A percentile compares a stretch with the other conserved stretches of the same genome.
These are phyloP conservation scores for Lycaon pictus DNA, from an alignment of 2,113 vertebrate genomes.

Conservation along the genomic window DNA sequence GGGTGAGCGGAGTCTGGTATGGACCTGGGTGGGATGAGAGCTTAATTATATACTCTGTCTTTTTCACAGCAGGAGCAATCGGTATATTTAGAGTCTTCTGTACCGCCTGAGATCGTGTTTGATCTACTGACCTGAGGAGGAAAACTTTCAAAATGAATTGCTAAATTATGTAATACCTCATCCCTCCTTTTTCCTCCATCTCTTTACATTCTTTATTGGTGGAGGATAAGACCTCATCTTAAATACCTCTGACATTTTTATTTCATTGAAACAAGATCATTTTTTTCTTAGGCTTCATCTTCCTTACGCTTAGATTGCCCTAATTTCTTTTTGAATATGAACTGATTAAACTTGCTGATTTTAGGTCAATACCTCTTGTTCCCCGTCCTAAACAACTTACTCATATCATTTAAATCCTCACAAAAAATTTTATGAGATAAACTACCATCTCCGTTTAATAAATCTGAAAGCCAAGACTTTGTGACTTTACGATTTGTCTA, in stretches of 20 bases:
- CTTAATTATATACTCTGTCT: slow-evolving; percentile 48
- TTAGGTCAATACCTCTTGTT: not conserved
- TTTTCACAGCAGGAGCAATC: slow-evolving; percentile 14
- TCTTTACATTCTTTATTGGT: not conserved
- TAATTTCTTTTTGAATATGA: slow-evolving; percentile 21
- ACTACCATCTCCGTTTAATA: not conserved
- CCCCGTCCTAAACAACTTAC: not conserved
- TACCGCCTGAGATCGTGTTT: slow-evolving; percentile 49
- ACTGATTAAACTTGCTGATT: slow-evolving; percentile 21
- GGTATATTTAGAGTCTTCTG: slow-evolving; percentile 27
- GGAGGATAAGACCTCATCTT: not conserved
- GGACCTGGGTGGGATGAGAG: slow-evolving; percentile 22
- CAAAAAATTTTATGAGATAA: not conserved
- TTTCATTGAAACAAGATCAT: slow-evolving; percentile 10
- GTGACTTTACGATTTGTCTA: not conserved
- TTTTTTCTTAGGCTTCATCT: not conserved
- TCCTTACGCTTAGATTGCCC: not conserved
- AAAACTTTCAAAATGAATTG: slow-evolving; percentile 24
- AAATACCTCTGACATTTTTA: not conserved
- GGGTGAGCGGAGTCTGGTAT: not conserved
- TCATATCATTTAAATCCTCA: not conserved
- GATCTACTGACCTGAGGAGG: slow-evolving; percentile 61
- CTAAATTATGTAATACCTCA: not conserved
- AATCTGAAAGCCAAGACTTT: not conserved
- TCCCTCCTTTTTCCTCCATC: not conserved